These are phyloP conservation scores for Tinamus guttatus DNA, from an alignment of 2,113 vertebrate species.

Conservation along the genomic window DNA sequence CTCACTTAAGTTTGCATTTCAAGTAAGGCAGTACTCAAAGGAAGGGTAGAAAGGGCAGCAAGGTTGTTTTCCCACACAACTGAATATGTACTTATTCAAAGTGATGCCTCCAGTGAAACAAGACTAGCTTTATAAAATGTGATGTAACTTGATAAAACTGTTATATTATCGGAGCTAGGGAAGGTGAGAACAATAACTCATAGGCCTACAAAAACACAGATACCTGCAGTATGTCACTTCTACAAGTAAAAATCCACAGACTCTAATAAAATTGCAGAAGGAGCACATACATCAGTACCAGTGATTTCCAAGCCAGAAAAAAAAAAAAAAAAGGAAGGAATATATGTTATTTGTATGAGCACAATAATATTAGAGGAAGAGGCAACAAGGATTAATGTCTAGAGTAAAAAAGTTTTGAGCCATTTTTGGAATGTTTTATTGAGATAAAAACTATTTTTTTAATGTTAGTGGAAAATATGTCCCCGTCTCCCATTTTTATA, in stretches of 20 bases:
- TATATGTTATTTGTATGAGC: not conserved
- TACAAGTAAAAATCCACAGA: not conserved
- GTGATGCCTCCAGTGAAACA: not conserved
- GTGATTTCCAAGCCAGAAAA: not conserved
- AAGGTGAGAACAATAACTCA: not conserved
- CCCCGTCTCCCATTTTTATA: not conserved
- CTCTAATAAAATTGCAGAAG: not conserved
- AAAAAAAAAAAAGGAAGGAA: not conserved
- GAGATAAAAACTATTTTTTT: not conserved
- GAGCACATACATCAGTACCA: not conserved
- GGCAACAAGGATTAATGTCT: not conserved
- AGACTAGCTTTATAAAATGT: not conserved
- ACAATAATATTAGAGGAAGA: not conserved
- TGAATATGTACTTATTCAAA: not conserved
- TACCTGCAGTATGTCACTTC: not conserved
- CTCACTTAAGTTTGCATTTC: not conserved
- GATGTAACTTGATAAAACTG: not conserved
- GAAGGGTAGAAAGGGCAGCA: not conserved
- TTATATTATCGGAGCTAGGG: not conserved
- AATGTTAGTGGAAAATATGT: not conserved
- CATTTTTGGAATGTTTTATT: not conserved
- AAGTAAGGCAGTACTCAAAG: accelerated
- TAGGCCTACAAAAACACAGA: not conserved
- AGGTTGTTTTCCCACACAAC: not conserved
- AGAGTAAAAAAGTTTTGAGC: not conserved